Percentiles rank a stretch among this genome's conserved stretches.
Conservation (phyloP, 2,888 invertebrate species). For the Drosophila vallismaia region DNA sequence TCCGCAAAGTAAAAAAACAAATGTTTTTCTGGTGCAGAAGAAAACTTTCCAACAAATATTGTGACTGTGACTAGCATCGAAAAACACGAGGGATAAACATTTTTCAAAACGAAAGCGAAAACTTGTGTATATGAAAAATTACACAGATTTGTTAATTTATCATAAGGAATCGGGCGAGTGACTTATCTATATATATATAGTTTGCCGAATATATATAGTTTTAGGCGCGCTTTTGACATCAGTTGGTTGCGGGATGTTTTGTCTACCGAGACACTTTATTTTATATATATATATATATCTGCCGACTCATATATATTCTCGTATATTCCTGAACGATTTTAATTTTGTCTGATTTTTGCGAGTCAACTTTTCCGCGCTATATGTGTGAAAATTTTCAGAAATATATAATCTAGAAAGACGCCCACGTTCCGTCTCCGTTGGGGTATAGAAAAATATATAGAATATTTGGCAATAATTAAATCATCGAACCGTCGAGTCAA, state of each 20-base stretch:
- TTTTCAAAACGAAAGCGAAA: slow-evolving; percentile 54
- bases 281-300: slow-evolving; percentile 19
- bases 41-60: slow-evolving; percentile 25
- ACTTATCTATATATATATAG: slow-evolving; percentile 20
- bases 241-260: slow-evolving; percentile 50
- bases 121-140: slow-evolving; percentile 51
- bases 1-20: not conserved
- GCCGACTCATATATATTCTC: slow-evolving; percentile 52
- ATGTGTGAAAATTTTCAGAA: slow-evolving; percentile 33
- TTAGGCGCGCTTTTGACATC: slow-evolving; percentile 72
- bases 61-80: not conserved
- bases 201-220: slow-evolving; percentile 23
- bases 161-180: slow-evolving; percentile 46
- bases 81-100: slow-evolving; percentile 23
- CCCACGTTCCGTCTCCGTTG: slow-evolving; percentile 52
- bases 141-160: slow-evolving; percentile 59
- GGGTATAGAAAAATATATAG: slow-evolving; percentile 41
- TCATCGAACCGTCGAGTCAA: slow-evolving; percentile 65
- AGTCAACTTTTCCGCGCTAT: slow-evolving; percentile 14
- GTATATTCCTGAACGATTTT: slow-evolving; percentile 26
- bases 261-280: slow-evolving; percentile 30
- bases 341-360: slow-evolving; percentile 34
- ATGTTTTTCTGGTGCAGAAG: slow-evolving; percentile 9
- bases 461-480: slow-evolving; percentile 70
- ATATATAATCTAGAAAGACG: slow-evolving; percentile 39